phyloP scores from a whole-genome alignment of 2,797 vertebrate species.

The Arremon aurantiirostris region DNA sequence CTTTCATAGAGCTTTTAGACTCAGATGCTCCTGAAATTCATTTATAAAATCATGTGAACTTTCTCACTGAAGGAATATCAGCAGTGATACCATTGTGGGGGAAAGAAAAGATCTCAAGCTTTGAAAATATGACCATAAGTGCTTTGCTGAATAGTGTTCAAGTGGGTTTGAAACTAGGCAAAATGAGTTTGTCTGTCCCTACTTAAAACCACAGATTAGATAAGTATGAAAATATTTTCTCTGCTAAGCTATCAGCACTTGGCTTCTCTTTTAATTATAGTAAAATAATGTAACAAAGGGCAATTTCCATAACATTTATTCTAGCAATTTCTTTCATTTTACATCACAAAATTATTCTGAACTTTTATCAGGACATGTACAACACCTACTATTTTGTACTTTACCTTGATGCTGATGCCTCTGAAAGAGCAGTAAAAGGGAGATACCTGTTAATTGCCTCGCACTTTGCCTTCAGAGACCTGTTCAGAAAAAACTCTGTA shows the following conservation, averaged over 20 bases:
- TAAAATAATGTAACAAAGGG: slow-evolving; percentile 36
- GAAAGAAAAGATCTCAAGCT: slow-evolving; percentile 60
- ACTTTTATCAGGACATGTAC: slow-evolving; percentile 21
- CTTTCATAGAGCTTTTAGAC: slow-evolving; percentile 37
- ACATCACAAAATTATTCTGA: slow-evolving; percentile 29
- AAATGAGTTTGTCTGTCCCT: slow-evolving; percentile 64
- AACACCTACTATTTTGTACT: neutral
- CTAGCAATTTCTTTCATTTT: slow-evolving; percentile 18
- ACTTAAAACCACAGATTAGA: slow-evolving; percentile 55
- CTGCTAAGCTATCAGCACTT: slow-evolving; percentile 10
- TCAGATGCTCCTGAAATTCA: slow-evolving; percentile 50
- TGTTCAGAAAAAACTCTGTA: neutral
- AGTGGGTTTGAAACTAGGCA: slow-evolving; percentile 59
- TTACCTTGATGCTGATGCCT: slow-evolving; percentile 1
- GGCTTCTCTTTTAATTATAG: slow-evolving; percentile 38
- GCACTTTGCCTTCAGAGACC: neutral
- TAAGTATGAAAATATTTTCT: slow-evolving; percentile 50
- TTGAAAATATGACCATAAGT: slow-evolving; percentile 53
- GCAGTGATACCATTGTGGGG: slow-evolving; percentile 54
- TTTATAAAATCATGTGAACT: slow-evolving; percentile 59
- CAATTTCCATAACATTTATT: slow-evolving; percentile 51
- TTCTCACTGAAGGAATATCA: slow-evolving; percentile 64
- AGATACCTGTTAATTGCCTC: neutral
- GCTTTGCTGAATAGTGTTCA: slow-evolving; percentile 49
- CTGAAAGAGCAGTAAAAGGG: neutral